phyloP scores from a whole-genome alignment of 2,888 invertebrate genomes.

The Meteorus cinctellus region DNA sequence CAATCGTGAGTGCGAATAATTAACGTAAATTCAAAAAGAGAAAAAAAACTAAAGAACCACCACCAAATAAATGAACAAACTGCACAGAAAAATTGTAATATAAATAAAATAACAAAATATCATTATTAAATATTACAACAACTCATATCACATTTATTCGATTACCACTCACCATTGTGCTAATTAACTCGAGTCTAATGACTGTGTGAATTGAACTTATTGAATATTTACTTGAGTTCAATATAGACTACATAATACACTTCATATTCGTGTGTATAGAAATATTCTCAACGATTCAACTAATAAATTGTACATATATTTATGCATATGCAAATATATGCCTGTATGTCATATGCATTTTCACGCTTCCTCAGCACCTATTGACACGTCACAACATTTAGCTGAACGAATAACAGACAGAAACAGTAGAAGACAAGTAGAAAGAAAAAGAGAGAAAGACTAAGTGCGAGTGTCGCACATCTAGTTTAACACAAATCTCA shows the following conservation, averaged over 20 bases:
- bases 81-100: not conserved
- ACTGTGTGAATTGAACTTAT: constrained; percentile 12
- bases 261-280: not conserved
- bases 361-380: constrained; percentile 22
- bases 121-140: not conserved
- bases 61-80: not conserved
- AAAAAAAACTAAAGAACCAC: not conserved
- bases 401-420: not conserved
- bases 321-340: not conserved
- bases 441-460: not conserved
- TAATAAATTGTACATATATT: not conserved
- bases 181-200: not conserved
- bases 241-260: not conserved
- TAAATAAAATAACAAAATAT: not conserved
- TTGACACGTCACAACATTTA: constrained; percentile 14
- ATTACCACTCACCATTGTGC: not conserved
- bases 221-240: constrained; percentile 17
- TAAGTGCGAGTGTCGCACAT: constrained; percentile 52
- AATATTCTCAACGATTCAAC: not conserved
- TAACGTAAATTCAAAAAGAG: not conserved
- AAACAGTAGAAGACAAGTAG: not conserved
- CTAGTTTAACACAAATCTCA: constrained; percentile 65
- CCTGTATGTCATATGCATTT: constrained; percentile 21
- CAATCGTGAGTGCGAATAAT: not conserved
- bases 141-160: not conserved